Evolutionary conservation across 2,888 invertebrate species (phyloP), one percentile per base, ranked within the genome.

Genomic region (Cataglyphis albicans): DNA sequence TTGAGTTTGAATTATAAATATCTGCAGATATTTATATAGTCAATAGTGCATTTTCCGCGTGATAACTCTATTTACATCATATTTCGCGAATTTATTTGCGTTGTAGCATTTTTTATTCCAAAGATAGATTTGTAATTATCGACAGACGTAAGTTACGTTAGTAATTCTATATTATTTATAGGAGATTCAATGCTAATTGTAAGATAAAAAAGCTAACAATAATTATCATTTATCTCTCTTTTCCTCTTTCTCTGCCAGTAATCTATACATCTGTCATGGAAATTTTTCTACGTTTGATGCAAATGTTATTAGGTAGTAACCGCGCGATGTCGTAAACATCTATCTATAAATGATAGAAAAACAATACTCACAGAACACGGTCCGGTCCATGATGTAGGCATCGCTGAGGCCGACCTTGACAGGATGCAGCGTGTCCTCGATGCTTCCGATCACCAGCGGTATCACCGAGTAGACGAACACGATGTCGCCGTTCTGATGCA

Each of bases 371-470:
- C 98, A 97, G 95, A 97, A 97, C 55, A 98, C 96, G 65, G 97
- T 97, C 92, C 97, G 96, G 93, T 99, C 98, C 92, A 98, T 97
- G 89, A 99, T 98, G 94, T 99, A 99, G 0, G 99, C 99, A 95
- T 99, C 99, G 67, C 99, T 99, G 65, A 99, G 96, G 64, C 99
- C 99, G 76, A 99, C 97, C 96, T 99, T 99, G 55, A 99, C 99
- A 0, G 99, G 99, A 95, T 99, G 99, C 81, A 97, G 96, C 38
- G 96, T 96, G 92, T 98, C 98, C 91, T 97, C 96, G 88, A 99
- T 98, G 4, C 96, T 95, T 85, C 96, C 96, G 9, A 99, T 96
- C 18, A 96, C 95, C 1, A 98, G 95, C 0, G 99, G 99, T 52
- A 99, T 96, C 89, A 96, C 95, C 92, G 98, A 97, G 95, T 99